phyloP scores from a whole-genome alignment of 2,113 vertebrate genomes.

The Oxyruncus cristatus region DNA sequence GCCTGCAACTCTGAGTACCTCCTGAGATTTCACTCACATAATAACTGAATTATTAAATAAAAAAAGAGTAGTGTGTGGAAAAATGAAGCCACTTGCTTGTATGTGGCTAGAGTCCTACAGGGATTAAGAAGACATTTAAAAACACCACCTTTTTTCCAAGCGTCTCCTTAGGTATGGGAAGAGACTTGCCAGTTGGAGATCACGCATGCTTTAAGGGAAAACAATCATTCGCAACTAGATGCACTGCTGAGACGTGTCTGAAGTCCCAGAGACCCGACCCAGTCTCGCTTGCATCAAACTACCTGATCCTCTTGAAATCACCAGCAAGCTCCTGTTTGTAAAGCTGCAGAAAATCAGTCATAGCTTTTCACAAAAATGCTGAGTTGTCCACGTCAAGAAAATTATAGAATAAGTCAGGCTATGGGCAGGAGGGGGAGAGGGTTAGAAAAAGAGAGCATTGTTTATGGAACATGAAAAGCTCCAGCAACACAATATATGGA shows the following conservation, averaged over 20 bases:
- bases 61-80: not conserved
- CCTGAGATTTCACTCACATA: slow-evolving; percentile 5
- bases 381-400: slow-evolving; percentile 67
- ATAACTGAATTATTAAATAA: slow-evolving; percentile 29
- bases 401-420: slow-evolving; percentile 59
- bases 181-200: not conserved
- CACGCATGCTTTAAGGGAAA: not conserved
- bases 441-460: slow-evolving; percentile 65
- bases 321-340: slow-evolving; percentile 27
- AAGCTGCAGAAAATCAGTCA: slow-evolving; percentile 68
- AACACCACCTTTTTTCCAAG: slow-evolving; percentile 18
- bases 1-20: not conserved
- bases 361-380: slow-evolving; percentile 56
- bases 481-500: slow-evolving; percentile 70
- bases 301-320: slow-evolving; percentile 36
- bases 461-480: slow-evolving; percentile 72
- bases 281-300: not conserved
- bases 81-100: slow-evolving; percentile 21
- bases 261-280: not conserved
- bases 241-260: not conserved
- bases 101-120: not conserved
- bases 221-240: not conserved
- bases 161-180: not conserved
- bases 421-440: slow-evolving; percentile 41
- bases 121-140: slow-evolving; percentile 26